Evolutionary conservation across 2,113 vertebrate genomes (phyloP), one percentile per base, ranked within the genome.

Genomic region (Ceyx melanurus): DNA sequence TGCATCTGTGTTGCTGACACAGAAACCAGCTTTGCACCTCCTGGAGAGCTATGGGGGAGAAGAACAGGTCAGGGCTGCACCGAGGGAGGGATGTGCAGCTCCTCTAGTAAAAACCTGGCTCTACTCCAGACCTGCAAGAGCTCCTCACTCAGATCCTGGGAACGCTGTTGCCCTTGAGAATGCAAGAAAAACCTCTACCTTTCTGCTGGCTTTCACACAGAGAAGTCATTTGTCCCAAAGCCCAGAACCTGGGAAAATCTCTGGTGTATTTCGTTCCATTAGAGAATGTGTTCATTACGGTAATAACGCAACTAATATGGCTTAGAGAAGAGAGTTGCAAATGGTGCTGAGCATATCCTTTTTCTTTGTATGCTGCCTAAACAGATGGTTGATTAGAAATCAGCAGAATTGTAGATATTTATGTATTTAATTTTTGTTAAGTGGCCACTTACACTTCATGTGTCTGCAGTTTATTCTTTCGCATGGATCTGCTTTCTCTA

Each of bases 291-390:
- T 91, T 94, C 92, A 95, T 96, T 96, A 87, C 3, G 3, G 95
- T 71, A 95, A 94, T 92, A 93, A 95, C 14, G 13, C 73, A 73
- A 74, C 89, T 94, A 91, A 94, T 88, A 94, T 77, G 68, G 87
- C 89, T 95, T 81, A 88, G 85, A 89, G 91, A 92, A 91, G 57
- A 5, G 2, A 83, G 87, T 77, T 60, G 82, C 68, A 87, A 91
- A 85, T 45, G 80, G 74, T 78, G 89, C 72, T 92, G 82, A 48
- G 46, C 75, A 89, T 85, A 88, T 89, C 89, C 92, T 93, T 82
- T 85, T 51, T 40, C 48, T 93, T 89, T 89, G 75, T 86, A 71
- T 74, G 67, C 60, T 85, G 82, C 75, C 79, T 92, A 88, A 91
- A 77, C 85, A 91, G 43, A 40, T 5, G 4, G 64, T 53, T 83